Conservation (phyloP, 2,113 vertebrate species). For the Megaleporinus macrocephalus region DNA sequence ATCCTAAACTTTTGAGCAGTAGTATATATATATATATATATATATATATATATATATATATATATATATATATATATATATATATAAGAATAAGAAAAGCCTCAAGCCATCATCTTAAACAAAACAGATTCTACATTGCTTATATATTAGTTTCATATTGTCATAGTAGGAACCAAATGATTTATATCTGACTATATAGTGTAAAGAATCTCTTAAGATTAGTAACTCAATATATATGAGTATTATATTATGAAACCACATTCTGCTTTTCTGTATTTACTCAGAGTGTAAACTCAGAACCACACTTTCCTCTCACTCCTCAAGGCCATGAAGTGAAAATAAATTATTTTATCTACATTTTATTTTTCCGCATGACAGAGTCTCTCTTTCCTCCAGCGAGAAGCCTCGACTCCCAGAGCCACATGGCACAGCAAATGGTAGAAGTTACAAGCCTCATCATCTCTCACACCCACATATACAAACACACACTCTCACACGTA, state of each 20-base stretch:
- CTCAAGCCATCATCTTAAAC: background rate
- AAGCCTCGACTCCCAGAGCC: background rate
- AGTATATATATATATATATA: no score
- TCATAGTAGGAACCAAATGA: no score
- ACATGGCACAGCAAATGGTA: constrained; percentile 8
- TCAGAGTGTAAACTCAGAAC: background rate
- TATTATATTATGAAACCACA: no score
- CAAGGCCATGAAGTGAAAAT: background rate
- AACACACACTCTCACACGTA: background rate
- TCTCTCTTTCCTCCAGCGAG: background rate
- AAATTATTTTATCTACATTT: background rate
- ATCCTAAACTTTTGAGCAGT: no score
- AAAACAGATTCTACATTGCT: no score
- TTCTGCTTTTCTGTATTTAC: background rate
- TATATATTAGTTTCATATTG: no score
- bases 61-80: no score
- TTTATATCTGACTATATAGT: no score
- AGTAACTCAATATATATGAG: no score
- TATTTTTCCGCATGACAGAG: background rate
- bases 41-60: no score
- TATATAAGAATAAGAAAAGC: no score
- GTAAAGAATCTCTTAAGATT: no score
- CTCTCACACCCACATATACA: background rate
- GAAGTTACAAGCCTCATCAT: background rate
- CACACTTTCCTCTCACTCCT: background rate